phyloP scores from a whole-genome alignment of 2,888 invertebrate species.

The Pseudococcus jackbeardsleyi region DNA sequence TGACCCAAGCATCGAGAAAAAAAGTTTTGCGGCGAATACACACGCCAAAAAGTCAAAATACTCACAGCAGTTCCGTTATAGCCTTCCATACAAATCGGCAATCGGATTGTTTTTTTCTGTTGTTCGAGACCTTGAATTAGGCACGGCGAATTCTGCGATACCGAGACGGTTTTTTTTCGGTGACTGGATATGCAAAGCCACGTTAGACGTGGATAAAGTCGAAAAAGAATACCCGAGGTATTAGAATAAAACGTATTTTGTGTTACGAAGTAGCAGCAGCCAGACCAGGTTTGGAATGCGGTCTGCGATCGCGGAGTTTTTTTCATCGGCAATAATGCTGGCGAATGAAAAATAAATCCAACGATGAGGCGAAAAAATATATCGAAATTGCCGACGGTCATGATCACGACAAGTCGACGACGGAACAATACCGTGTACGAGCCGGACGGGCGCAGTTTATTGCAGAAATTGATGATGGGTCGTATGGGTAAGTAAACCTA shows the following conservation, averaged over 20 bases:
- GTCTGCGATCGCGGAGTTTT: not conserved
- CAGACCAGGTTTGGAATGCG: constrained; percentile 22
- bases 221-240: constrained; percentile 29
- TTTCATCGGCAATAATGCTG: not conserved
- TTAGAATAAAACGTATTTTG: constrained; percentile 39
- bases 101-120: not conserved
- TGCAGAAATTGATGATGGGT: constrained; percentile 3
- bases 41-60: not conserved
- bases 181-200: constrained; percentile 24
- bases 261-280: constrained; percentile 35
- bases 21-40: not conserved
- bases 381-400: constrained; percentile 40
- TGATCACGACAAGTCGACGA: constrained; percentile 4
- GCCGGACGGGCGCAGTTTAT: not conserved
- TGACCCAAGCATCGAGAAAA: not conserved
- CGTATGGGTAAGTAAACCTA: not conserved
- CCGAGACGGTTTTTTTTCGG: constrained; percentile 29
- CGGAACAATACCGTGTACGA: constrained; percentile 16
- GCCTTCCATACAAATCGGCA: not conserved
- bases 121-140: constrained; percentile 2
- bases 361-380: not conserved
- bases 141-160: not conserved
- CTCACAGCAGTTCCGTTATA: constrained; percentile 9
- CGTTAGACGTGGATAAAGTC: not conserved
- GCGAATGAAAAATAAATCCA: too few species aligned